Base-by-base conservation (phyloP, 2,797 vertebrate genomes). In the Hippopotamyrus pictus region DNA sequence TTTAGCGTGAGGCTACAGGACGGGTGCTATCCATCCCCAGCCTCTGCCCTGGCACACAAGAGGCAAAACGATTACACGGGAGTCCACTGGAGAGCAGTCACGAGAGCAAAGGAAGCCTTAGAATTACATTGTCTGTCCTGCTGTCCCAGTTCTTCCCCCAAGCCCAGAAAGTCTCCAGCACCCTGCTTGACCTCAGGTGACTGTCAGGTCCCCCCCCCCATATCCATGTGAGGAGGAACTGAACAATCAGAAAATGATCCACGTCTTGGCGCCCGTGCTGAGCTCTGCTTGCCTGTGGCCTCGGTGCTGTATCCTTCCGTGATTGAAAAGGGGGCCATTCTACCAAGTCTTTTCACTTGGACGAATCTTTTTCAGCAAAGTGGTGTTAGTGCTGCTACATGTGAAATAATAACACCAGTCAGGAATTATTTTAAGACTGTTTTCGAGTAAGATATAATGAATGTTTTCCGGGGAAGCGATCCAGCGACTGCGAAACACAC, bases 361-460 rank as follows among this genome's bases (percentile, higher is more conserved):
- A 50, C 22, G 1, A 46, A 84, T 29, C 7, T 50, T 48, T 51
- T 29, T 51, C 44, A n/a, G n/a, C n/a, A 44, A 83, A 83, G 19
- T 44, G 41, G 22, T 84, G 22, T 84, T 50, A 84, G 9, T 51
- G 41, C 11, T 29, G 82, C 82, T 50, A 2, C n/a, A 19, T 51
- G 44, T 51, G 46, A 84, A 29, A 48, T 22, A 25, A 29, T 84
- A 84, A 69, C 87, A 84, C 65, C 87, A 79, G 89, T 90, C 89
- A 89, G 89, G 65, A 59, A 82, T 87, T 87, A 87, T 37, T 44
- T 57, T 87, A 3, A 87, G 53, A 33, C 33, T 87, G 53, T 79
- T 91, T 89, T 90, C 88, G 82, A 91, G 69, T 50, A 29, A 57
- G 88, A 90, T 22, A 84, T 48, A 29, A 84, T 48, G n/a, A 84